Evolutionary conservation across 1,140 invertebrate species (phyloP).

Genomic region (Drosophila sucinea): DNA sequence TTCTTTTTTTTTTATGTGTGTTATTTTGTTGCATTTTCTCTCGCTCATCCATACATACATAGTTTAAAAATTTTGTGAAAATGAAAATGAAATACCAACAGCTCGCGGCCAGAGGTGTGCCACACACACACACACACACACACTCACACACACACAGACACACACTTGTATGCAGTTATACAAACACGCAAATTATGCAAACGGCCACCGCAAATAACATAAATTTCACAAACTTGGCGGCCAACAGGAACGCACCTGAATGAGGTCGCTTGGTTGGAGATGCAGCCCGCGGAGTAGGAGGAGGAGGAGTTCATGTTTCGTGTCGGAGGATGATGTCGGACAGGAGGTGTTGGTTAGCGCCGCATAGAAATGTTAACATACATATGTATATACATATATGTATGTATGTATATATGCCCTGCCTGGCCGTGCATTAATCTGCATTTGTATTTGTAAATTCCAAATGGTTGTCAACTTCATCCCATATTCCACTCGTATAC

Average conservation of each 20-base stretch:
- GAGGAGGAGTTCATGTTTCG: neutral
- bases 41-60: slow-evolving; percentile 47
- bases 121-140: slow-evolving; percentile 16
- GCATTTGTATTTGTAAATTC: slow-evolving; percentile 58
- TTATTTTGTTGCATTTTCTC: slow-evolving; percentile 49
- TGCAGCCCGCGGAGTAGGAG: neutral
- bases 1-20: slow-evolving; percentile 39
- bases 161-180: slow-evolving; percentile 53
- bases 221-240: slow-evolving; percentile 75
- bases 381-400: slow-evolving; percentile 28
- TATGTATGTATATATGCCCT: slow-evolving; percentile 28
- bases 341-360: slow-evolving; percentile 63
- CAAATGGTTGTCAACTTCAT: slow-evolving; percentile 68
- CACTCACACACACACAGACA: slow-evolving; percentile 14
- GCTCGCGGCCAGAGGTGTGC: slow-evolving; percentile 39
- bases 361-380: slow-evolving; percentile 72
- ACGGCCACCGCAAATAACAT: slow-evolving; percentile 80
- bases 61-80: slow-evolving; percentile 73
- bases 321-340: slow-evolving; percentile 5
- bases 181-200: slow-evolving; percentile 81
- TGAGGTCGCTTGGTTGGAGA: neutral
- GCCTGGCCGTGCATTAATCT: slow-evolving; percentile 46
- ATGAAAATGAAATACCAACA: slow-evolving; percentile 71
- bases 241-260: slow-evolving; percentile 65
- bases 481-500: slow-evolving; percentile 5